A percentile compares a stretch with the other conserved stretches of the same genome.
phyloP scores from a whole-genome alignment of 2,888 invertebrate species.

The Sesia bembeciformis region DNA sequence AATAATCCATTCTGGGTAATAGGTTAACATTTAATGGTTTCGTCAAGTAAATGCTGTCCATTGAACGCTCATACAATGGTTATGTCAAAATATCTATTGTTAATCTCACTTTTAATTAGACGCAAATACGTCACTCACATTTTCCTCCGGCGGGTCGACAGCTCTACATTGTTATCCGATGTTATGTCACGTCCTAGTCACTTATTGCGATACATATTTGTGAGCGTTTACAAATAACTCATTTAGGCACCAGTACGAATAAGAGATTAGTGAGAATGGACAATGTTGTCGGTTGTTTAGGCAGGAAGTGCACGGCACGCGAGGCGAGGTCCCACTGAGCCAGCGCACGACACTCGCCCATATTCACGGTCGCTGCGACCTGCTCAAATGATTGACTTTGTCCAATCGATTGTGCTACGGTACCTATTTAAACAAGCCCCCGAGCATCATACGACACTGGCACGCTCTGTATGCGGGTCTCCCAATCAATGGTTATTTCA shows the following conservation, averaged over 20 bases:
- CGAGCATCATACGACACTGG: slow-evolving; percentile 26
- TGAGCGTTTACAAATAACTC: slow-evolving; percentile 5
- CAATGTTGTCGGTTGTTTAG: slow-evolving; percentile 5
- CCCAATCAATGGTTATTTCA: no score
- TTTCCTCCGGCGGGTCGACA: slow-evolving; percentile 57
- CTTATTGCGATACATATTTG: slow-evolving; percentile 26
- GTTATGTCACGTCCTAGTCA: slow-evolving; percentile 27
- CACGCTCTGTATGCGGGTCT: neutral
- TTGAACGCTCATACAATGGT: no score
- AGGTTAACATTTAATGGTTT: no score
- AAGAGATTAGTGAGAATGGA: slow-evolving; percentile 5
- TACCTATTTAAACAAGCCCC: slow-evolving; percentile 47
- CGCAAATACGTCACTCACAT: slow-evolving; percentile 43
- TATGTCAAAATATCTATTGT: no score
- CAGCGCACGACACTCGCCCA: slow-evolving; percentile 34
- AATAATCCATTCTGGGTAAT: no score
- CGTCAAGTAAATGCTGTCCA: no score
- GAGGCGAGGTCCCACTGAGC: slow-evolving; percentile 46
- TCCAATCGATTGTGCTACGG: slow-evolving; percentile 60
- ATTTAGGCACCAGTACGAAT: slow-evolving; percentile 1
- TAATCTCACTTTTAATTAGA: no score
- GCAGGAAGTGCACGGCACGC: slow-evolving; percentile 57
- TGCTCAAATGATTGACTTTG: slow-evolving; percentile 62
- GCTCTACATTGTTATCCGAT: slow-evolving; percentile 60
- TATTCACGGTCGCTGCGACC: slow-evolving; percentile 67